Conservation (phyloP, 2,797 vertebrate genomes). For the Staurois parvus region DNA sequence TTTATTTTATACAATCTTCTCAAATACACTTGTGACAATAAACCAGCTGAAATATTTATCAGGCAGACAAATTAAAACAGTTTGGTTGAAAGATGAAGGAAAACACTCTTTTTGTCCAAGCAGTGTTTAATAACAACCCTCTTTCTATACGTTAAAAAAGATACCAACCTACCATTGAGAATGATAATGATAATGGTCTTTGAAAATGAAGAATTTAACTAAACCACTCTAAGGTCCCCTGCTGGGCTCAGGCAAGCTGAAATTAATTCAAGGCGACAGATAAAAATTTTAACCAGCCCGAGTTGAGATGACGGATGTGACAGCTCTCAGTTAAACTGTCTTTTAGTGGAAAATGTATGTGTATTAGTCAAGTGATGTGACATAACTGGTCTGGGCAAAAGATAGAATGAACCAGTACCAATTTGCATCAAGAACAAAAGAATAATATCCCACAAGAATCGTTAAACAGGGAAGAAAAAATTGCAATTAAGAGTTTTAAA, state of each 20-base stretch:
- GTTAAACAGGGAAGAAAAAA: background rate
- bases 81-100: background rate
- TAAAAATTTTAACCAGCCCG: slow-evolving; percentile 82
- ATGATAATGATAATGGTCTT: slow-evolving; percentile 70
- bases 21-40: background rate
- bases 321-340: slow-evolving; percentile 85
- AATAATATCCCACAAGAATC: slow-evolving; percentile 65
- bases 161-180: slow-evolving; percentile 71
- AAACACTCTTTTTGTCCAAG: slow-evolving; percentile 52
- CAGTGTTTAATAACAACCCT: slow-evolving; percentile 71
- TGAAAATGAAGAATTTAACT: slow-evolving; percentile 78
- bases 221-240: slow-evolving; percentile 80
- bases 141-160: slow-evolving; percentile 73
- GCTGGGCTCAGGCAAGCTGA: slow-evolving; percentile 82
- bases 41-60: slow-evolving; percentile 20
- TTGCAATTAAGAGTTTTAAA: background rate
- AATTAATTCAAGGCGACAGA: slow-evolving; percentile 86
- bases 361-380: slow-evolving; percentile 82
- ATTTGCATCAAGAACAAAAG: slow-evolving; percentile 82
- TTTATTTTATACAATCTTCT: background rate
- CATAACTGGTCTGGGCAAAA: slow-evolving; percentile 76
- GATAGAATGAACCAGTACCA: slow-evolving; percentile 77
- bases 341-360: slow-evolving; percentile 82
- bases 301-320: slow-evolving; percentile 82
- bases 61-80: background rate